Conservation (phyloP, 2,113 vertebrate species). For the Prochilodus magdalenae region DNA sequence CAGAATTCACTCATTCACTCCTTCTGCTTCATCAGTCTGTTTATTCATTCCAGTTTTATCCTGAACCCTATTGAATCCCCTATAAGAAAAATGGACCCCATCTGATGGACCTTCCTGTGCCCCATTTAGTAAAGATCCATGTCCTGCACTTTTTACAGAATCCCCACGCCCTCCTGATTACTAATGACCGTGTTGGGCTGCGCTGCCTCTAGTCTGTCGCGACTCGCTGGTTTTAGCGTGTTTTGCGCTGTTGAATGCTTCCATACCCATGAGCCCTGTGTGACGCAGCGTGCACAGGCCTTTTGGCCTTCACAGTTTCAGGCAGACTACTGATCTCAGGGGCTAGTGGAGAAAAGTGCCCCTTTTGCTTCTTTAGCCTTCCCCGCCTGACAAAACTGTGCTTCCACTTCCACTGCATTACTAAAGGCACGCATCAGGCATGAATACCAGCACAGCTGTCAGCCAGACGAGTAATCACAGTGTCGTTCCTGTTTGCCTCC, state of each 20-base stretch:
- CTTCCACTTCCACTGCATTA: slow-evolving; percentile 50
- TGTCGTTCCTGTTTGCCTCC: slow-evolving; percentile 50
- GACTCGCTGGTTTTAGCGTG: not conserved
- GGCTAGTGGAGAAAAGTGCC: not conserved
- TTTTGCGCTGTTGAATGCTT: not conserved
- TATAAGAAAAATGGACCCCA: not conserved
- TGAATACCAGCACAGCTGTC: slow-evolving; percentile 56
- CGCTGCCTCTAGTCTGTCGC: not conserved
- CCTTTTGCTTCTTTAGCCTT: slow-evolving; percentile 36
- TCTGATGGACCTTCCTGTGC: not conserved
- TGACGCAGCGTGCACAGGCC: no score
- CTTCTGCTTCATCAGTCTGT: not conserved
- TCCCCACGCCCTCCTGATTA: not conserved
- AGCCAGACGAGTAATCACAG: slow-evolving; percentile 58
- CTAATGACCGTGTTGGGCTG: not conserved
- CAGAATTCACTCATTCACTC: not conserved
- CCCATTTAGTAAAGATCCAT: not conserved
- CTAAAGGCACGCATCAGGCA: slow-evolving; percentile 61
- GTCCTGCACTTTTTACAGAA: not conserved
- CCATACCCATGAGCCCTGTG: not conserved
- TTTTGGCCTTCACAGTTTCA: no score
- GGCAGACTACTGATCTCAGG: no score
- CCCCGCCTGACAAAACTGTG: slow-evolving; percentile 43
- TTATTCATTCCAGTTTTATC: not conserved
- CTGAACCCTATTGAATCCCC: not conserved